Conservation (phyloP, 2,888 invertebrate species). For the Cheiracanthium punctorium region DNA sequence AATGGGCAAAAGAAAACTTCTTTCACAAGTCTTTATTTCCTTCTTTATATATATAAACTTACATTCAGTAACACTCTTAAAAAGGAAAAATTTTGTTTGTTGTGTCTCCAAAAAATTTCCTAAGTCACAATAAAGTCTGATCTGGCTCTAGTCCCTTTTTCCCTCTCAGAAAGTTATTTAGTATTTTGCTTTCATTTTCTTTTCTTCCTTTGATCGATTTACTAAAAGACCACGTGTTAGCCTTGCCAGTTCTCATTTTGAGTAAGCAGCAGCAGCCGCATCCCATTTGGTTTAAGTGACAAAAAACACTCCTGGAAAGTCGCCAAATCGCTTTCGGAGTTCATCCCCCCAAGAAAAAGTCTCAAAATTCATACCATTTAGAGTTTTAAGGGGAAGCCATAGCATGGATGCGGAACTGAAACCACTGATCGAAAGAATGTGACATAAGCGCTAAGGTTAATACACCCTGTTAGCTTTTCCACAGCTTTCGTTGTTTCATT, state of each 20-base stretch:
- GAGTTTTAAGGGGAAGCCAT: conserved; percentile 15
- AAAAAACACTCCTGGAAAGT: conserved; percentile 55
- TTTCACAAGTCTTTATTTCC: no score
- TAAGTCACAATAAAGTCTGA: no score
- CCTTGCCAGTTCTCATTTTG: conserved; percentile 17
- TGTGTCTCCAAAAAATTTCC: no score
- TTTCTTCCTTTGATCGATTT: neutral
- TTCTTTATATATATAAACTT: no score
- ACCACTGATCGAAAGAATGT: neutral
- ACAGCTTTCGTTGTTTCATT: no score
- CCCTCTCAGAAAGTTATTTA: no score
- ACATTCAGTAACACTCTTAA: no score
- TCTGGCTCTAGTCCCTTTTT: no score
- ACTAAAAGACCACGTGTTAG: conserved; percentile 52
- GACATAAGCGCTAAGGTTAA: neutral
- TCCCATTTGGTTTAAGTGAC: conserved; percentile 62
- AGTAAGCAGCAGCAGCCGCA: neutral
- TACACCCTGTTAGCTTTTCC: neutral
- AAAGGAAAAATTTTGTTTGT: no score
- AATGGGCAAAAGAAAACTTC: no score
- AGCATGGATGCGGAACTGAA: conserved; percentile 15
- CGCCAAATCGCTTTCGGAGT: conserved; percentile 59
- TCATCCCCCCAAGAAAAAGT: neutral
- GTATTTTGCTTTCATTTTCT: no score
- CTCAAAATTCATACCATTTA: conserved; percentile 51